Base-by-base conservation (phyloP, 1,140 invertebrate species). In the Drosophila elegans region DNA sequence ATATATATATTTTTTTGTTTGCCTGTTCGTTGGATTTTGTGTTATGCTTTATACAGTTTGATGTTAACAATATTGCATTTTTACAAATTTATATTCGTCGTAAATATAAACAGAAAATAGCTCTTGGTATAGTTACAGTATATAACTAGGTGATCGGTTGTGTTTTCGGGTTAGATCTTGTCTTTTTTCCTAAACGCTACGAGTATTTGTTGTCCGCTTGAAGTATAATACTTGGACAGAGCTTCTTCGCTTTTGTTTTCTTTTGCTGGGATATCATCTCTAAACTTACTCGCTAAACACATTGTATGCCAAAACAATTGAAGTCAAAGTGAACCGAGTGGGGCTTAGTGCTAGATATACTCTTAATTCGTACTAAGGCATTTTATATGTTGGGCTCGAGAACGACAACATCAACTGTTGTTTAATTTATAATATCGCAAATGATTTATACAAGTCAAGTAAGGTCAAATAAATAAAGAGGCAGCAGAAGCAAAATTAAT, bases 141-240 rank as follows among this genome's bases (percentile, higher is more conserved):
- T 60, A 42, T 13, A 57, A 38, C 38, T 63, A 60, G 60, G 11
- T 72, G 49, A 46, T 60, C 42, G 71, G 38, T 36, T 72, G 41
- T 45, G 12, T 68, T 39, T 13, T 32, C 21, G 68, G 21, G 38
- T 74, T 32, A 45, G 54, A 27, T 25, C 52, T 71, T 60, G 52
- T 51, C 38, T 66, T 44, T 61, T 67, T 49, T 85, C 68, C 62
- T 76, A 76, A 76, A 75, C 60, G 61, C 82, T 85, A 85, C 82
- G 82, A 85, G 82, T 85, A 85, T 85, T 85, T 54, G 68, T 69
- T 78, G 63, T 73, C 69, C 69, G 39, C 67, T 32, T 73, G 53
- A 73, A 75, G 67, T 79, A 64, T 85, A 85, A 85, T 88, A 85
- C 82, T 85, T 78, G 71, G 74, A 85, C 63, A 80, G 76, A 80